These are phyloP conservation scores for Hippolais icterina DNA, from an alignment of 2,113 vertebrate species.

Conservation along the genomic window DNA sequence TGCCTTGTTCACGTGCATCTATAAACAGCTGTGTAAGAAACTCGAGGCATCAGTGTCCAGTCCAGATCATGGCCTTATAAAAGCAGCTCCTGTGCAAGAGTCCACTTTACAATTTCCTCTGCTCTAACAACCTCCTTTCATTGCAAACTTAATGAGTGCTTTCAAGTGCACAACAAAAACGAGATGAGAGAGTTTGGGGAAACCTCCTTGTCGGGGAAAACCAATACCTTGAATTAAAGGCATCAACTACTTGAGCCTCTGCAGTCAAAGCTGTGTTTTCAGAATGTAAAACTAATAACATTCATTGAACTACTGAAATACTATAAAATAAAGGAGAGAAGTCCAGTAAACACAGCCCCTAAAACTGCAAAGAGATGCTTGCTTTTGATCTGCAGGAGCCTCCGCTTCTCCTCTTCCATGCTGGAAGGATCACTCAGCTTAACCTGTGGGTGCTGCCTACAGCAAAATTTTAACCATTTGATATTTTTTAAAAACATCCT, in stretches of 20 bases:
- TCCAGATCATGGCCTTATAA: not conserved
- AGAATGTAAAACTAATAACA: not conserved
- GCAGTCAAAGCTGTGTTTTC: constrained; percentile 3
- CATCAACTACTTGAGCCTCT: not conserved
- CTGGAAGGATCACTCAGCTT: not conserved
- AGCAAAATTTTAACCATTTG: not conserved
- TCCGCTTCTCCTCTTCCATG: not conserved
- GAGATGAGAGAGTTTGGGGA: constrained; percentile 42
- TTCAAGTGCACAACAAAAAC: not conserved
- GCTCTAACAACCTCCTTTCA: constrained; percentile 24
- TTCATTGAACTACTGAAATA: not conserved
- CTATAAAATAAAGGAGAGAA: not conserved
- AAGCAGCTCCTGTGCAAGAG: not conserved
- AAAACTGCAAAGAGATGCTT: constrained; percentile 2
- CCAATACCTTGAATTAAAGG: constrained; percentile 38
- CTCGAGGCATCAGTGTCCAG: not conserved
- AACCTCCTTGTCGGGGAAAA: constrained; percentile 20
- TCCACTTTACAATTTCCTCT: constrained; percentile 32
- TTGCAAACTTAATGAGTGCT: constrained; percentile 22
- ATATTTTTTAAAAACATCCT: not conserved
- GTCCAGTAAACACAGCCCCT: not conserved
- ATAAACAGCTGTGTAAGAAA: not conserved
- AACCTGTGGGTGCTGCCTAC: not conserved
- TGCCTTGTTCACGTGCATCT: not conserved
- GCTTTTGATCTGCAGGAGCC: constrained; percentile 16